A percentile compares a stretch with the other conserved stretches of the same genome.
phyloP scores from a whole-genome alignment of 2,113 vertebrate species.

The Sprattus sprattus region DNA sequence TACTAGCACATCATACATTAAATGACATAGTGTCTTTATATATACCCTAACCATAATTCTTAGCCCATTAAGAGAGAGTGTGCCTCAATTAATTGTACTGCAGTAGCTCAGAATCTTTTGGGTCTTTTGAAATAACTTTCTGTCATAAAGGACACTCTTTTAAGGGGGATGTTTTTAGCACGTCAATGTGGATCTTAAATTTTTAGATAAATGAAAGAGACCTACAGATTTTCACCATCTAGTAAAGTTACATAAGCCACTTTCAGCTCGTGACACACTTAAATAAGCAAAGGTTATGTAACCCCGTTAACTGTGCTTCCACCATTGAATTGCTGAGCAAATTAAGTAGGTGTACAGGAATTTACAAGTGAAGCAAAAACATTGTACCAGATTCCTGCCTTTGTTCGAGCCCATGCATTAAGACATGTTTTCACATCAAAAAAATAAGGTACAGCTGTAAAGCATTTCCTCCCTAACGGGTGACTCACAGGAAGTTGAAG shows the following conservation, averaged over 20 bases:
- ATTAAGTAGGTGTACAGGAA: constrained; percentile 72
- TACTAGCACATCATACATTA: not conserved
- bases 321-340: constrained; percentile 63
- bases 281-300: constrained; percentile 74
- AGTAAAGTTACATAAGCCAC: constrained; percentile 75
- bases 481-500: constrained; percentile 74
- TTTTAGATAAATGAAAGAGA: constrained; percentile 58
- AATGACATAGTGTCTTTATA: not conserved
- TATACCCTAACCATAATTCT: not conserved
- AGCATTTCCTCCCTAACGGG: constrained; percentile 65
- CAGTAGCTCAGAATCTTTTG: not conserved
- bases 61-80: not conserved
- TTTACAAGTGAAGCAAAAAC: constrained; percentile 71
- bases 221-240: constrained; percentile 68
- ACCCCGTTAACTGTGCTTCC: constrained; percentile 67
- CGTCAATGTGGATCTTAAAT: constrained; percentile 57
- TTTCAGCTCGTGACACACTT: constrained; percentile 72
- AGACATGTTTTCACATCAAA: constrained; percentile 68
- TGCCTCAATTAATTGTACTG: not conserved
- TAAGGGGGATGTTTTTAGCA: constrained; percentile 51
- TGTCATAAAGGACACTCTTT: constrained; percentile 45
- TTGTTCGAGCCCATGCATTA: constrained; percentile 69
- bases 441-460: constrained; percentile 69
- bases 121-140: constrained; percentile 50
- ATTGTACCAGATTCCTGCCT: constrained; percentile 70